Conservation (phyloP, 2,888 invertebrate genomes). For the Aethes cnicana region DNA sequence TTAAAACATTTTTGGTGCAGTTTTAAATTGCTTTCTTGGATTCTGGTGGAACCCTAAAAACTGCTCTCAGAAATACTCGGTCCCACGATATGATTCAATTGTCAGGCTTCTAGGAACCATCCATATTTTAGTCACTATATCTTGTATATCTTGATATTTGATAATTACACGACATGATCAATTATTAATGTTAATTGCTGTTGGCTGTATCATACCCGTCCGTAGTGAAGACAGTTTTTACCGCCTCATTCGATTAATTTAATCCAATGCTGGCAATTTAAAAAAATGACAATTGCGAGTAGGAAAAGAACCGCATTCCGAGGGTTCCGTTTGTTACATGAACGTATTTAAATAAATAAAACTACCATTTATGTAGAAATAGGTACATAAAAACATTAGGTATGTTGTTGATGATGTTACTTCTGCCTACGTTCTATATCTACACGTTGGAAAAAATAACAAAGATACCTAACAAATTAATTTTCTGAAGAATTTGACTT, state of each 20-base stretch:
- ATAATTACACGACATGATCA: constrained; percentile 25
- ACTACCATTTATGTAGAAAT: too few relatives aligned
- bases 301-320: background rate
- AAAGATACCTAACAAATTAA: too few relatives aligned
- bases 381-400: too few relatives aligned
- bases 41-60: background rate
- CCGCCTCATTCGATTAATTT: constrained; percentile 28
- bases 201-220: constrained; percentile 19
- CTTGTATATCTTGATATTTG: constrained; percentile 23
- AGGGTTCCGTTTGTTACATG: background rate
- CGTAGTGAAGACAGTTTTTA: constrained; percentile 15
- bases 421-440: too few relatives aligned
- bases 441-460: too few relatives aligned
- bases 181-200: constrained; percentile 28
- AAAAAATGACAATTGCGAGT: background rate
- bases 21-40: too few relatives aligned
- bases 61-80: background rate
- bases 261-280: constrained; percentile 11
- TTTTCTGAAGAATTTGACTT: too few relatives aligned
- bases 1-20: too few relatives aligned
- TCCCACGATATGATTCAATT: constrained; percentile 18
- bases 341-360: too few relatives aligned
- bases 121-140: constrained; percentile 24
- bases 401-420: too few relatives aligned
- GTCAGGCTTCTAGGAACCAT: constrained; percentile 21